Evolutionary conservation across 2,797 vertebrate species (phyloP), one percentile per base, ranked within the genome.

Genomic region (Pelodytes ibericus): DNA sequence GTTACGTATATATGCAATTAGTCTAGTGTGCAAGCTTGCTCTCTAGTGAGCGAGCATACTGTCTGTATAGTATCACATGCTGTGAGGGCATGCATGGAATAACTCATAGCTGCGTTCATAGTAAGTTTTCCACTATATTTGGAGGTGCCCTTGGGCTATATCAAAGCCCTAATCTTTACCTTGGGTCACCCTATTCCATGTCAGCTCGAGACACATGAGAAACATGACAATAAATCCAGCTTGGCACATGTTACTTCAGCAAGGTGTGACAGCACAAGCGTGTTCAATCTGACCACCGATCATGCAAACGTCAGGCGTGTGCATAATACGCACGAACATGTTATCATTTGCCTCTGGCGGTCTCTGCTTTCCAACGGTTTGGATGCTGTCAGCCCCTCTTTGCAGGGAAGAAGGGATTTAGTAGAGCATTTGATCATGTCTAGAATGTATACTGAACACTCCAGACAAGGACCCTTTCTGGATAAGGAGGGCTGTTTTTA

Each of bases 391-490:
- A 18, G 18, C 24, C 31, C 59, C 74, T 70, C 59, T 44, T n/a
- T 39, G 65, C 44, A 39, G n/a, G 29, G 25, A 31, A n/a, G n/a
- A n/a, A 30, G 53, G 53, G 41, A 41, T 53, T 75, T 75, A 69
- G 62, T 30, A 39, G 58, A 39, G 22, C 51, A 20, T 31, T 25
- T 31, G 41, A 15, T n/a, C n/a, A n/a, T 29, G 51, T 72, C 13
- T 64, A 15, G 13, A 65, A 64, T 61, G 29, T 33, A 61, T 61
- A 51, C 53, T n/a, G 15, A 13, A 53, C 74, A 25, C 20, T 53
- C 66, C 47, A 76, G 74, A 76, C 65, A 59, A 66, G 72, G 67
- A 58, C 74, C 24, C 66, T 22, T 58, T 66, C 24, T 49, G 65
- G 74, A 70, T 76, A 76, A 65, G 27, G 18, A 26, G 27, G 16